Evolutionary conservation across 2,888 invertebrate genomes (phyloP), one percentile per base, ranked within the genome.

Genomic region (Polyploca ridens): DNA sequence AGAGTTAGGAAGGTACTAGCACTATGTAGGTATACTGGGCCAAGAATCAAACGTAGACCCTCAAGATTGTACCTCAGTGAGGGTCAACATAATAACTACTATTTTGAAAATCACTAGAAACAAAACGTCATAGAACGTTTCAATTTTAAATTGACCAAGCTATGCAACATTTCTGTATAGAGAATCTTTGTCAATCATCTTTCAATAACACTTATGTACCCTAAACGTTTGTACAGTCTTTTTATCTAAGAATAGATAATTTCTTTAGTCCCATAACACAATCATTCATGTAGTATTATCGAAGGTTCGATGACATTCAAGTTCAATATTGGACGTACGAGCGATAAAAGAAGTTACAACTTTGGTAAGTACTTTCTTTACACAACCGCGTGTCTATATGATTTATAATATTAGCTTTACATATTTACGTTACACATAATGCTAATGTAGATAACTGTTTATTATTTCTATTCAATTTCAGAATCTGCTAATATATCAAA

Each of bases 171-270:
- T 46, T n/a, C 1, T 49, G 7, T 14, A 16, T 5, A 16, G 6
- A n/a, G 6, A 16, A 16, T 16, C 16, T n/a, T 49, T 49, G 49
- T 49, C 7, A n/a, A 4, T 58, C 8, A n/a, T 27, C 14, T 62
- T 62, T 7, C n/a, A 46, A 5, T 49, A 49, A 16, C 6, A 46
- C 49, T 33, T n/a, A 57, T 65, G 62, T 60, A 41, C 49, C 49
- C 61, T 67, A 58, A 69, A 71, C 62, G 66, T 67, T 65, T 70
- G 69, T 73, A 73, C 68, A 69, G 69, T 74, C 65, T 66, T 66
- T 74, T 67, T 74, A 77, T 74, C 68, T 70, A 72, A 71, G 75
- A 68, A 73, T 63, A 69, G 75, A 79, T 81, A 78, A 79, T 68
- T 69, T 68, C 64, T 41, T 63, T 63, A 44, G 66, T 71, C 70